These are phyloP conservation scores for Rhegmatorhina hoffmannsi DNA, from an alignment of 2,113 vertebrate species.

Conservation along the genomic window DNA sequence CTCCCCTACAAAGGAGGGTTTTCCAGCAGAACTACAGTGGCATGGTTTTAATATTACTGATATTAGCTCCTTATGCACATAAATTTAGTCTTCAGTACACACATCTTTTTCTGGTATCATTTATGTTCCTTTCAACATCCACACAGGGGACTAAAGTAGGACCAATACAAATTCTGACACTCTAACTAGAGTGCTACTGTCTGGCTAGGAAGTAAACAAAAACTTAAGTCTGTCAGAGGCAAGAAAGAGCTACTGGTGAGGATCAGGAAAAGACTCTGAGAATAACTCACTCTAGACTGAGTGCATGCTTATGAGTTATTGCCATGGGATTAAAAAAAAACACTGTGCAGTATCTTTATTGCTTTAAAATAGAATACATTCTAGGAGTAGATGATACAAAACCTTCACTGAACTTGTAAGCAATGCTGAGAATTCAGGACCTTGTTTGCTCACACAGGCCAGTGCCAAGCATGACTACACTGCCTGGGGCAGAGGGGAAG, in stretches of 20 bases:
- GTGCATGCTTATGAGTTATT: neutral
- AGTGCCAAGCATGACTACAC: neutral
- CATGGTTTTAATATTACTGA: neutral
- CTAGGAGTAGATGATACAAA: neutral
- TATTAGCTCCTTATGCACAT: neutral
- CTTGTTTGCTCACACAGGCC: neutral
- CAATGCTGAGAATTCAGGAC: neutral
- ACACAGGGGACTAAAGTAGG: neutral
- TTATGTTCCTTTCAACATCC: neutral
- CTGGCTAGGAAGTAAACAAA: neutral
- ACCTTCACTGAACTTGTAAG: neutral
- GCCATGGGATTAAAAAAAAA: neutral
- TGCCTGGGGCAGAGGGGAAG: neutral
- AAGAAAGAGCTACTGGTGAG: neutral
- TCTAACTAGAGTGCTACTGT: neutral
- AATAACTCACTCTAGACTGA: neutral
- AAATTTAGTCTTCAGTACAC: neutral
- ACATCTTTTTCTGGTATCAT: neutral
- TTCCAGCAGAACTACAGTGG: neutral
- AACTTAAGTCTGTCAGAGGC: neutral
- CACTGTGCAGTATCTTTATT: neutral
- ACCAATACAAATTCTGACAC: neutral
- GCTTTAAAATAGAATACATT: neutral
- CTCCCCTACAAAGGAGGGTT: neutral
- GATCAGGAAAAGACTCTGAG: neutral